Evolutionary conservation across 2,888 invertebrate genomes (phyloP), one percentile per base, ranked within the genome.

Genomic region (Panopea generosa): DNA sequence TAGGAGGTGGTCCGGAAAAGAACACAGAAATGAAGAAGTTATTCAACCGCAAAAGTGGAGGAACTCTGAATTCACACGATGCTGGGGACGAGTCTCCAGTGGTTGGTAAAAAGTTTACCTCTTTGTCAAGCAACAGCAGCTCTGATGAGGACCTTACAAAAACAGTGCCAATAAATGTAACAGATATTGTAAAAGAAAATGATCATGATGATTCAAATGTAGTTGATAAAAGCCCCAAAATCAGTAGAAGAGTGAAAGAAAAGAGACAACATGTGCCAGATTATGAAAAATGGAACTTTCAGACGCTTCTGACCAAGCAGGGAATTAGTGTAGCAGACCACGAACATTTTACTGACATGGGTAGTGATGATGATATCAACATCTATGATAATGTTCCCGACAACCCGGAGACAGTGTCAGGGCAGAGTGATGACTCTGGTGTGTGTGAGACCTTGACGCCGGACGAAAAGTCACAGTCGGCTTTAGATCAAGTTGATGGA

Each of bases 211-310:
- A 33, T 4, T 4, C 33, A 33, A 11, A 33, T 33, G 33, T 11
- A 7, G 33, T 4, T 7, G 33, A 4, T 7, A 33, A 33, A 33
- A 33, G 33, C 33, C 33, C 33, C 11, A 11, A 7, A 7, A 11
- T 33, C 33, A 33, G 33, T 33, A 33, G 33, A 33, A 11, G 6
- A 11, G 33, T 33, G 4, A 33, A 11, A 33, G 33, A 18, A 50
- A 59, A 26, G 59, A 40, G 50, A 14, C 33, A 40, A 38, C 43
- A 55, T 43, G 76, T 80, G 26, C 78, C 80, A 11, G 72, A 76
- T 29, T 84, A 84, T 77, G 84, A 84, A 43, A 80, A 84, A 55
- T 84, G 84, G 84, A 76, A 71, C 52, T 77, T 84, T 47, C 71
- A 84, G 26, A 57, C 79, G 14, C 55, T 79, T 26, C 55, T 84